Conservation (phyloP, 2,888 invertebrate genomes). For the Heliconius aoede region DNA sequence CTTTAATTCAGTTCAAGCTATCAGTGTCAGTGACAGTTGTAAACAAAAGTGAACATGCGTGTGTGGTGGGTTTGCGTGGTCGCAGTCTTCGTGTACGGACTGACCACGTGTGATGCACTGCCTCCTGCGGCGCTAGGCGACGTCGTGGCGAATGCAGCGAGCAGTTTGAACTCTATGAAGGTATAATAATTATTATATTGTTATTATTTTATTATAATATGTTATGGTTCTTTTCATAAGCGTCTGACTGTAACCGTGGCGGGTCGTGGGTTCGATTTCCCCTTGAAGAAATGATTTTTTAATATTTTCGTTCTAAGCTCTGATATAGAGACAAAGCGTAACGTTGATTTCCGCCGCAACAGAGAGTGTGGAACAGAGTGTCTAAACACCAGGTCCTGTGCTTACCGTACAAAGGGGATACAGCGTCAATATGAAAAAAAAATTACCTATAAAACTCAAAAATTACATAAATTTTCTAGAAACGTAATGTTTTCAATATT, state of each 20-base stretch:
- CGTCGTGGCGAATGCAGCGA: slow-evolving; percentile 78
- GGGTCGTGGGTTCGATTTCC: too few relatives aligned
- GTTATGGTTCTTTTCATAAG: too few relatives aligned
- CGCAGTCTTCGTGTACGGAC: slow-evolving; percentile 43
- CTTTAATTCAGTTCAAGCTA: background rate
- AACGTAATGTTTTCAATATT: background rate
- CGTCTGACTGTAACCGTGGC: too few relatives aligned
- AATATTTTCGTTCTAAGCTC: too few relatives aligned
- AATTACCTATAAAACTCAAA: background rate
- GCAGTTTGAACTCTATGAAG: slow-evolving; percentile 81
- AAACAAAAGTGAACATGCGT: slow-evolving; percentile 52
- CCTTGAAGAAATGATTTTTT: too few relatives aligned
- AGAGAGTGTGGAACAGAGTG: too few relatives aligned
- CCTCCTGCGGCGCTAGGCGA: slow-evolving; percentile 80
- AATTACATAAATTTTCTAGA: background rate
- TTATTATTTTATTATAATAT: background rate
- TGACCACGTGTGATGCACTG: slow-evolving; percentile 66
- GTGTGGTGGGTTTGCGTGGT: slow-evolving; percentile 67
- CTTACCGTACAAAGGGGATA: too few relatives aligned
- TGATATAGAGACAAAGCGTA: too few relatives aligned
- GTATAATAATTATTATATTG: slow-evolving; percentile 52
- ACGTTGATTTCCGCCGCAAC: too few relatives aligned
- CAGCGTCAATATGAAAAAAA: background rate
- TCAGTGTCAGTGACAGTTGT: background rate
- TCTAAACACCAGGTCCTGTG: too few relatives aligned